Evolutionary conservation across 2,113 vertebrate species (phyloP).

Genomic region (Carettochelys insculpta): DNA sequence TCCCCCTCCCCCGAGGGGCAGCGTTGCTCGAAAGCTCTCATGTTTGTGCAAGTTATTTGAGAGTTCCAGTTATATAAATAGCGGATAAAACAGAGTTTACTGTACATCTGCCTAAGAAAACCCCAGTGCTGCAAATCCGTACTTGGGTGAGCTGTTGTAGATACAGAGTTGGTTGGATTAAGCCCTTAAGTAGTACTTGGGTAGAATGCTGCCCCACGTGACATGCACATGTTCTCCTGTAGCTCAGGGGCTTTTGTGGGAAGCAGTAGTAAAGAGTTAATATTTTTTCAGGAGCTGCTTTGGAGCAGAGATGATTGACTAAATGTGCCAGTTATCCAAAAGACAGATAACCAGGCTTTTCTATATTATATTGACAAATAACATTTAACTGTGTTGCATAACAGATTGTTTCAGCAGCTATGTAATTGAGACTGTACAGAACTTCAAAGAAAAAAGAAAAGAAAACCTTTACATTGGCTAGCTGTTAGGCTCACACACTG

Average conservation of each 20-base stretch:
- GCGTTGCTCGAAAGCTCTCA: too few relatives aligned
- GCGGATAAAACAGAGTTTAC: too few relatives aligned
- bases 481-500: neutral
- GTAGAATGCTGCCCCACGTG: neutral
- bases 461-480: neutral
- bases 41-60: too few relatives aligned
- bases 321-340: too few relatives aligned
- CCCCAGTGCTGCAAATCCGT: neutral
- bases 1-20: too few relatives aligned
- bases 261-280: too few relatives aligned
- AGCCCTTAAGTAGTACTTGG: neutral
- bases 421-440: neutral
- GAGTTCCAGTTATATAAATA: too few relatives aligned
- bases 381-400: neutral
- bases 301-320: slow-evolving; percentile 10
- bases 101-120: neutral
- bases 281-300: neutral
- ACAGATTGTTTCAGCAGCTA: neutral
- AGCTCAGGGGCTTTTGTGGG: too few relatives aligned
- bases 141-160: neutral
- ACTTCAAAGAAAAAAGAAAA: neutral
- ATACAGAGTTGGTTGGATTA: neutral
- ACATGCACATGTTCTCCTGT: neutral
- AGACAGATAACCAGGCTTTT: too few relatives aligned
- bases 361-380: neutral